Evolutionary conservation across 2,113 vertebrate species (phyloP).

Genomic region (Morphnarchus princeps): DNA sequence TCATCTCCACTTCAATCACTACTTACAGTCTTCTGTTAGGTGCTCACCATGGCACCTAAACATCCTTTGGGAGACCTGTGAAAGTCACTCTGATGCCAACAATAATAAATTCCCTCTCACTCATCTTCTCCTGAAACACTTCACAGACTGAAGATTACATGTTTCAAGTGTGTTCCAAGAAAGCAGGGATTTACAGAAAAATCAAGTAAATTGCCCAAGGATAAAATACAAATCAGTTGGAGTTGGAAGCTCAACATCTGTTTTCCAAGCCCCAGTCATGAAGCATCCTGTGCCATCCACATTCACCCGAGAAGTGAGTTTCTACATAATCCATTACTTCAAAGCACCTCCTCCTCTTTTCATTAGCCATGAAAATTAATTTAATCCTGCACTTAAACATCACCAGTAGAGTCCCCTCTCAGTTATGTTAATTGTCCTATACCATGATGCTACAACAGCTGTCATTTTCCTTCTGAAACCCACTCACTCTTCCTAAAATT

Average conservation of each 20-base stretch:
- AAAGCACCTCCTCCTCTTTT: background rate
- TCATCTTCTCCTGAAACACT: background rate
- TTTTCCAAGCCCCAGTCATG: background rate
- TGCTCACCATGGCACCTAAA: background rate
- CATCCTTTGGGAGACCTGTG: background rate
- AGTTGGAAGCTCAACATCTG: background rate
- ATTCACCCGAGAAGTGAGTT: background rate
- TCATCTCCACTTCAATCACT: background rate
- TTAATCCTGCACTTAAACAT: background rate
- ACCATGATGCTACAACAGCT: background rate
- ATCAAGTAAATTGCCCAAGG: background rate
- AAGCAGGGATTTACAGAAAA: background rate
- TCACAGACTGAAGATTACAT: background rate
- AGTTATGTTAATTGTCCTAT: background rate
- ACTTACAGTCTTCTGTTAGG: background rate
- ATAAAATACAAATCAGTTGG: background rate
- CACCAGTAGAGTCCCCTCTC: background rate
- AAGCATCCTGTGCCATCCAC: background rate
- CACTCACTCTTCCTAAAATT: background rate
- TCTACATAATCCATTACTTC: background rate
- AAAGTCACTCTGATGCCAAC: background rate
- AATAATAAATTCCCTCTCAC: background rate
- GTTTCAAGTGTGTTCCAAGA: background rate
- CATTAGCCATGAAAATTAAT: background rate
- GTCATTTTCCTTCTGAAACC: background rate